A percentile compares a stretch with the other conserved stretches of the same genome.
Conservation (phyloP, 2,797 vertebrate species). For the Megaceryle alcyon region DNA sequence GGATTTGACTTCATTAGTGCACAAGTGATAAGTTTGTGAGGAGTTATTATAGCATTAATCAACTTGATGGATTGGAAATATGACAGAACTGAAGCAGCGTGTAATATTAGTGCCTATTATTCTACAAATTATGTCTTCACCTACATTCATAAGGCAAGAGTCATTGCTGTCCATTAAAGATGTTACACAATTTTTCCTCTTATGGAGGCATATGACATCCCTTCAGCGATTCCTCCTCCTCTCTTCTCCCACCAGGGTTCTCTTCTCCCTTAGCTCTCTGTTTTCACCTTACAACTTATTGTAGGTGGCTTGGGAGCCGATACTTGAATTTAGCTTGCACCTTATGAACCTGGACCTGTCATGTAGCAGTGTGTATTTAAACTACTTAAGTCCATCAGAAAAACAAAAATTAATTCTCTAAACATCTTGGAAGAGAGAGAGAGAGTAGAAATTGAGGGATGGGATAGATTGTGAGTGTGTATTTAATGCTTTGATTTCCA, state of each 20-base stretch:
- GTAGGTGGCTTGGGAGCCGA: not conserved
- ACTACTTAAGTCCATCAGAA: not conserved
- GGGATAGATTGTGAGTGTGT: not conserved
- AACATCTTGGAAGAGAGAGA: not conserved
- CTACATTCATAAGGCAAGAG: constrained; percentile 77
- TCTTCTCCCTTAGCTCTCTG: not conserved
- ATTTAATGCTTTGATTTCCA: not conserved
- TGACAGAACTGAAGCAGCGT: constrained; percentile 82
- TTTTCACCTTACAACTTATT: not conserved
- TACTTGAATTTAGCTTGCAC: not conserved
- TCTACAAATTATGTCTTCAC: constrained; percentile 84
- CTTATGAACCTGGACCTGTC: not conserved
- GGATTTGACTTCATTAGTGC: constrained; percentile 85
- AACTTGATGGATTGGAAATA: constrained; percentile 86
- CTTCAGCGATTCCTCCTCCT: constrained; percentile 5
- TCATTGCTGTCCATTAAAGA: constrained; percentile 71
- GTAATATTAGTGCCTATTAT: constrained; percentile 86
- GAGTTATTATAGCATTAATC: constrained; percentile 87
- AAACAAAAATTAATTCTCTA: not conserved
- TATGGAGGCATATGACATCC: constrained; percentile 28
- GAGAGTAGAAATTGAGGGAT: not conserved
- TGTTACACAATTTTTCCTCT: constrained; percentile 45
- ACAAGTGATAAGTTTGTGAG: constrained; percentile 84
- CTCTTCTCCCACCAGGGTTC: not conserved
- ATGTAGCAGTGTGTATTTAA: not conserved